Evolutionary conservation across 2,113 vertebrate genomes (phyloP).

Genomic region (Gobiocypris rarus): DNA sequence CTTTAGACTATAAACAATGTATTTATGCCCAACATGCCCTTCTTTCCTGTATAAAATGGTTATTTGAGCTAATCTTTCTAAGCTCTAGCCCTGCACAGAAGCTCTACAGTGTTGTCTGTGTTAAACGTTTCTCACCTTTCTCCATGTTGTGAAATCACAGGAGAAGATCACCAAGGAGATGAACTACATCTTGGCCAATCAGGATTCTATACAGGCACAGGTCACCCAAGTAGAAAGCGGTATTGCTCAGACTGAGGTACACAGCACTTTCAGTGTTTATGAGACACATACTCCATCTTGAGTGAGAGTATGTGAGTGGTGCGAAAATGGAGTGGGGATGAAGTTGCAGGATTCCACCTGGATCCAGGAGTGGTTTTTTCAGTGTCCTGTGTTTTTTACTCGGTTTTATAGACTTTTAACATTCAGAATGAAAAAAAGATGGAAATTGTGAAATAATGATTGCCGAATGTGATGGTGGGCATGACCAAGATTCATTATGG

Average conservation of each 20-base stretch:
- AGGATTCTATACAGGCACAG: conserved; percentile 90
- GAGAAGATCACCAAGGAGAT: conserved; percentile 92
- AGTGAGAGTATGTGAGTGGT: neutral
- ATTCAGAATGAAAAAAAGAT: neutral
- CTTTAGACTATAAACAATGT: neutral
- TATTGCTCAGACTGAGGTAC: conserved; percentile 90
- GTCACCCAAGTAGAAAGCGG: conserved; percentile 89
- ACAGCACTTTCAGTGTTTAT: neutral
- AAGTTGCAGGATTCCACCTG: no score
- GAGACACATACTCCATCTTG: neutral
- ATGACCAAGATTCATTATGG: neutral
- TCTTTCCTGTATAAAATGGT: conserved; percentile 20
- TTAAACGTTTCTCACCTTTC: conserved; percentile 17
- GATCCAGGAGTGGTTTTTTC: no score
- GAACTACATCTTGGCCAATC: conserved; percentile 88
- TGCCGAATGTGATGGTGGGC: neutral
- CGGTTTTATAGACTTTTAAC: neutral
- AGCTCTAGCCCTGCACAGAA: neutral
- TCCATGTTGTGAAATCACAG: conserved; percentile 68
- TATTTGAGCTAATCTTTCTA: neutral
- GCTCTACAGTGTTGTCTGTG: neutral
- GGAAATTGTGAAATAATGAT: neutral
- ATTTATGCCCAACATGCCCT: neutral
- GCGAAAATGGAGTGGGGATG: neutral
- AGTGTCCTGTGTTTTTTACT: neutral